Evolutionary conservation across 2,888 invertebrate species (phyloP), one percentile per base, ranked within the genome.

Genomic region (Criorhina ranunculi): DNA sequence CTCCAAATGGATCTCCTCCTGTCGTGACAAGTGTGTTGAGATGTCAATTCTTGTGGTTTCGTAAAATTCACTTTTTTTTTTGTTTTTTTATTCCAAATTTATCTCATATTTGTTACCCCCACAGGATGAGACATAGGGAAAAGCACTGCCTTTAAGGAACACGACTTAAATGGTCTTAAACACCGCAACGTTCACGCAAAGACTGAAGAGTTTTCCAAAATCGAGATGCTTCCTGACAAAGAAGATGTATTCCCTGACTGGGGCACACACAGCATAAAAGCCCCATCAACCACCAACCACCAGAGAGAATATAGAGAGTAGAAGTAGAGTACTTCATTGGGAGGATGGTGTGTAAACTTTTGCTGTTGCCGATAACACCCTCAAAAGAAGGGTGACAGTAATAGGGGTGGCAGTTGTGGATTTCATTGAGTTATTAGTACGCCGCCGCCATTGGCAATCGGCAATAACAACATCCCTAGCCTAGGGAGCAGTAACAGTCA

Each of bases 171-270:
- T 19, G 59, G 79, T 79, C 55, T 79, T 79, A 69, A 8, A 69
- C 78, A 49, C 55, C 55, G 73, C 79, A 83, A 83, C 83, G 83
- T 83, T 69, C 83, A 69, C 83, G 83, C 62, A 75, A 83, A 79
- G 83, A 83, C 83, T 83, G 46, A 83, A 79, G 69, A 73, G 37
- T 44, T 42, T 62, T 40, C 11, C 35, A 29, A 62, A 24, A 67
- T 29, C 46, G 62, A 62, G 83, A 83, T 83, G 83, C 83, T 83
- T 72, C 12, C 72, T 33, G 46, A 59, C 59, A 33, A 46, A 62
- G 62, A 73, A 78, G 83, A 83, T 79, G 78, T 77, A 53, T 62
- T 73, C 57, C 59, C 59, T 62, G 49, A 11, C n/a, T 24, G 24
- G 24, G 59, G 60, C 51, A 40, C 57, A 73, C 64, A 73, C 59